A percentile compares a stretch with the other conserved stretches of the same genome.
Evolutionary conservation across 2,888 invertebrate species (phyloP).

Genomic region (Aquatica leii): DNA sequence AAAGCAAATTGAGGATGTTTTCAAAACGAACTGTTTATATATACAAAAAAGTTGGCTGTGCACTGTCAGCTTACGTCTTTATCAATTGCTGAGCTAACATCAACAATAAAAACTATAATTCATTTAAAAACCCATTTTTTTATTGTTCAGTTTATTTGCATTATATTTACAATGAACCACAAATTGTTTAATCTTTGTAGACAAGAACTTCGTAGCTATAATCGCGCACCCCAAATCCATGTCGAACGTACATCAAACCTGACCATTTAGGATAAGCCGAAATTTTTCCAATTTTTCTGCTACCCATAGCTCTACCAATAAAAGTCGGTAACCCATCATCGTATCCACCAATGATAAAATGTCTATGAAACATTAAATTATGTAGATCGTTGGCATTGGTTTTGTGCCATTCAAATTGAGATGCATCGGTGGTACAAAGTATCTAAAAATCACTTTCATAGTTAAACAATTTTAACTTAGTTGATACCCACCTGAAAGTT

Average conservation of each 20-base stretch:
- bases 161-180: too few relatives aligned
- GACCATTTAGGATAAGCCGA: background rate
- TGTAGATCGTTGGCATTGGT: background rate
- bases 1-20: too few relatives aligned
- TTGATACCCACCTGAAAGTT: background rate
- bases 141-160: too few relatives aligned
- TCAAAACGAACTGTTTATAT: too few relatives aligned
- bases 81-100: too few relatives aligned
- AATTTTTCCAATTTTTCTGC: slow-evolving; percentile 13
- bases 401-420: slow-evolving; percentile 2
- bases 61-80: too few relatives aligned
- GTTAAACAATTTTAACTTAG: background rate
- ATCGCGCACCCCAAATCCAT: background rate
- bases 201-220: slow-evolving; percentile 5
- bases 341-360: slow-evolving; percentile 6
- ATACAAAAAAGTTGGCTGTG: too few relatives aligned
- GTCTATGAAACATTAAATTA: background rate
- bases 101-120: too few relatives aligned
- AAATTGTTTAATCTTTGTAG: background rate
- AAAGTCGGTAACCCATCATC: slow-evolving; percentile 6
- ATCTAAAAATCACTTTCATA: background rate
- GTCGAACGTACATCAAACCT: background rate
- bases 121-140: too few relatives aligned
- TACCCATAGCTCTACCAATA: slow-evolving; percentile 4
- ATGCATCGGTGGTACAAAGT: background rate